Conservation (phyloP, 2,113 vertebrate species). For the western clawed frog (Xenopus tropicalis) region UCB_Xtro_10.0 CM004452.2:42975501-42976000, state of each 20-base stretch:
- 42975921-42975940: too few relatives aligned
- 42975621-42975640: background rate
- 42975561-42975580: too few relatives aligned
- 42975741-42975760: background rate
- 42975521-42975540: background rate
- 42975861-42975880: background rate
- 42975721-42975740: background rate
- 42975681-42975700: slow-evolving; percentile 15
- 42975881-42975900: too few relatives aligned
- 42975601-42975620: background rate
- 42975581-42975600: background rate
- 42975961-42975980: too few relatives aligned
- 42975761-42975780: background rate
- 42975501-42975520: background rate
- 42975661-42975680: background rate
- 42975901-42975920: too few relatives aligned
- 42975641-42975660: background rate
- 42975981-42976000: too few relatives aligned
- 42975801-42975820: slow-evolving; percentile 26
- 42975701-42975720: slow-evolving; percentile 13
- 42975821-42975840: background rate
- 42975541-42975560: too few relatives aligned
- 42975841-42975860: slow-evolving; percentile 1
- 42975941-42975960: too few relatives aligned
- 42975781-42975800: background rate